Evolutionary conservation across 2,113 vertebrate species (phyloP).

Genomic region (Lynx canadensis): DNA sequence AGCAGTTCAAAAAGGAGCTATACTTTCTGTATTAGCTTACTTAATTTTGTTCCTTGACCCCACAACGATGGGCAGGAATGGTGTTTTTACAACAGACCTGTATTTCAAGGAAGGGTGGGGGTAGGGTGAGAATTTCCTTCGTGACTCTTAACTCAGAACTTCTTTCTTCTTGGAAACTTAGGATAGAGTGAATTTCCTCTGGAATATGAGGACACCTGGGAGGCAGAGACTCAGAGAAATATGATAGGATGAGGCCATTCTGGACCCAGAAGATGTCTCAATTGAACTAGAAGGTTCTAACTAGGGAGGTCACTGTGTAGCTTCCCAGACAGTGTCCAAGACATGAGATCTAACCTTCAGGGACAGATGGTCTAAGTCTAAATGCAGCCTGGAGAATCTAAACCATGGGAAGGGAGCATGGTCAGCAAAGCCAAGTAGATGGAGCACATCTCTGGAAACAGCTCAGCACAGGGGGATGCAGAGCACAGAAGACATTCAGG

Average conservation of each 20-base stretch:
- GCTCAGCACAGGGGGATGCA: neutral
- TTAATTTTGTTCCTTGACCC: neutral
- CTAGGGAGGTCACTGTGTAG: neutral
- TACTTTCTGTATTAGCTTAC: neutral
- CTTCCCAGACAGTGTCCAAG: neutral
- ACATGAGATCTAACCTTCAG: neutral
- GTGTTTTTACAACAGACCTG: neutral
- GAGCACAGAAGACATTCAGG: neutral
- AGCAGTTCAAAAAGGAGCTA: neutral
- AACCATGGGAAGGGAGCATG: neutral
- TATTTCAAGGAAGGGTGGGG: neutral
- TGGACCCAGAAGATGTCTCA: neutral
- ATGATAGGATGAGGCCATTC: neutral
- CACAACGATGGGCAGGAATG: neutral
- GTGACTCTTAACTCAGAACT: constrained; percentile 38
- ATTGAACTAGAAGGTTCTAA: neutral
- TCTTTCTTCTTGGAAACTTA: constrained; percentile 4
- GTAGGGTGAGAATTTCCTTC: neutral
- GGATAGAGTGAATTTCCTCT: neutral
- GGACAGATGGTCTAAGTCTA: neutral
- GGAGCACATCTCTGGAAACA: neutral
- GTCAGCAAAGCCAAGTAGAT: neutral
- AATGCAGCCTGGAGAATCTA: neutral
- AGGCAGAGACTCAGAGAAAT: neutral
- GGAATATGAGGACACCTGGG: neutral